Percentiles rank a stretch among this genome's conserved stretches.
Evolutionary conservation across 64 coral and sea anemone species (phyloP).

Genomic region (Orbicella faveolata): DNA sequence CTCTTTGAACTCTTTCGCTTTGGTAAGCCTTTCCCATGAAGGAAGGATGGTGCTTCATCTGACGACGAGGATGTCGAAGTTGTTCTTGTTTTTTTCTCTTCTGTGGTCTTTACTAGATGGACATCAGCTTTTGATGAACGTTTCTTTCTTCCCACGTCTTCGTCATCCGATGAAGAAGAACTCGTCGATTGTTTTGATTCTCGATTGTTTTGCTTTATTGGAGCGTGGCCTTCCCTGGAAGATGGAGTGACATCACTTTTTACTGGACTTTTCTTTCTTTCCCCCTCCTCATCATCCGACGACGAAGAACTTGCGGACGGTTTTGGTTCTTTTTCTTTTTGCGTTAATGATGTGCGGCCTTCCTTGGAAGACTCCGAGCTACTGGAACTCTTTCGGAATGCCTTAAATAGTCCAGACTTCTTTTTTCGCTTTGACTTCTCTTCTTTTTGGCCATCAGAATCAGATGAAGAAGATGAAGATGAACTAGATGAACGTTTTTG

Average conservation of each 20-base stretch:
- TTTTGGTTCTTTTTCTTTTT: background rate
- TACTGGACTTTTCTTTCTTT: background rate
- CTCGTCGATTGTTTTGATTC: slow-evolving; percentile 11
- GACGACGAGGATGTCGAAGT: background rate
- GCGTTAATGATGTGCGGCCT: background rate
- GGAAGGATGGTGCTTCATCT: background rate
- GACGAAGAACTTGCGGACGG: slow-evolving; percentile 18
- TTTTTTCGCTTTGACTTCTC: slow-evolving; percentile 6
- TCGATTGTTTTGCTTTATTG: background rate
- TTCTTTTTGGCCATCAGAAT: slow-evolving; percentile 4
- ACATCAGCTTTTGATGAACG: background rate
- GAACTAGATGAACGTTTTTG: slow-evolving; percentile 1
- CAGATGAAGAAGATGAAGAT: slow-evolving; percentile 9
- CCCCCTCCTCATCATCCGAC: background rate
- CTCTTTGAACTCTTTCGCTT: background rate
- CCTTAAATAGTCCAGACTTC: background rate
- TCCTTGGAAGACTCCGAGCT: slow-evolving; percentile 4
- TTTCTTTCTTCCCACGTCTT: background rate
- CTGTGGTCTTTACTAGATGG: background rate
- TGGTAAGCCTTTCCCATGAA: background rate
- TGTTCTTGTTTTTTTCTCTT: background rate
- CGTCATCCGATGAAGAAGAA: slow-evolving; percentile 15
- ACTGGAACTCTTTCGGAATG: background rate
- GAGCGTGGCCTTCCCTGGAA: background rate
- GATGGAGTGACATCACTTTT: background rate